Evolutionary conservation across 2,888 invertebrate genomes (phyloP).

Genomic region (Rhaphigaster nebulosa): DNA sequence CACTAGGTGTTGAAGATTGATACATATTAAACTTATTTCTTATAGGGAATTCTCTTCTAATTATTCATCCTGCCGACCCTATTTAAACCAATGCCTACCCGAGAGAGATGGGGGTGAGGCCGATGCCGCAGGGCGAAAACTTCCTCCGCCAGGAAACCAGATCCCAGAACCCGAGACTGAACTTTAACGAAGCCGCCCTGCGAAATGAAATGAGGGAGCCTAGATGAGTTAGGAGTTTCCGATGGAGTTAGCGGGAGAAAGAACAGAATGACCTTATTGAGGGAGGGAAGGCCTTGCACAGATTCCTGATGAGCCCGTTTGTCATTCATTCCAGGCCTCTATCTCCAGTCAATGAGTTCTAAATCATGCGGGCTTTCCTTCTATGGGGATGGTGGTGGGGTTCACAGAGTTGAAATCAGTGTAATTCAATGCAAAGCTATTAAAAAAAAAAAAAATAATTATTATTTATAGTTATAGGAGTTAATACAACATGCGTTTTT

Average conservation of each 20-base stretch:
- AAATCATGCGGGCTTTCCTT: neutral
- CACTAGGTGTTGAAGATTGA: neutral
- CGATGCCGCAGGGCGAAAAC: neutral
- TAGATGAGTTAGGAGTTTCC: constrained; percentile 33
- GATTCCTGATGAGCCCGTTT: constrained; percentile 20
- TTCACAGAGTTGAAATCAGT: neutral
- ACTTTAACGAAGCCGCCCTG: constrained; percentile 3
- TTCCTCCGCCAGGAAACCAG: constrained; percentile 26
- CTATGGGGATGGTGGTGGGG: neutral
- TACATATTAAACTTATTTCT: neutral
- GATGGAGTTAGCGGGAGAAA: constrained; percentile 10
- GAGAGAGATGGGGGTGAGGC: neutral
- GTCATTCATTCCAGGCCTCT: constrained; percentile 5
- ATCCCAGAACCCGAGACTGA: neutral
- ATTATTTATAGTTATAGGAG: too few species aligned
- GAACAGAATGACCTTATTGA: constrained; percentile 9
- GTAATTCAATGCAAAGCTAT: neutral
- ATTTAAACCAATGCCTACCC: neutral
- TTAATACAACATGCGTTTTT: too few species aligned
- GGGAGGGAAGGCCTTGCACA: neutral
- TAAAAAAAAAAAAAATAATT: too few species aligned
- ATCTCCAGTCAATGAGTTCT: constrained; percentile 13
- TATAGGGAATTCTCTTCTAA: neutral
- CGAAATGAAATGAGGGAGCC: constrained; percentile 33
- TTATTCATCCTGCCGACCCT: neutral